Evolutionary conservation across 2,113 vertebrate genomes (phyloP), one percentile per base, ranked within the genome.

Genomic region (Gavialis gangeticus): DNA sequence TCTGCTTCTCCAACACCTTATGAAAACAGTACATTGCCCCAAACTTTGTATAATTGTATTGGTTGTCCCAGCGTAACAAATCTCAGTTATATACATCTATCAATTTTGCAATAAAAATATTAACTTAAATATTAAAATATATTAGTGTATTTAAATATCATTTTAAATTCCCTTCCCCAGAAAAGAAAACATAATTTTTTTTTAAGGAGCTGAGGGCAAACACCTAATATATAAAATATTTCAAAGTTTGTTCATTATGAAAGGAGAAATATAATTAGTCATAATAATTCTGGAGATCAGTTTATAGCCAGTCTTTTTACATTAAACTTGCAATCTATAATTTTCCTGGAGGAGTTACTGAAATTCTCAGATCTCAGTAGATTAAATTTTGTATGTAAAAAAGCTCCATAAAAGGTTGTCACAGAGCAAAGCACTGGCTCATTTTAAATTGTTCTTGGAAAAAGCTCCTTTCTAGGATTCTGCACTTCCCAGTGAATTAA

Each of bases 241-340:
- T 92, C 62, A 64, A 79, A 93, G 75, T 94, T 94, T 92, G 34
- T 79, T 93, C 91, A 81, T 96, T 95, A 69, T 3, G 7, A 66
- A 92, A 64, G 37, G 16, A 95, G 84, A 86, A 95, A 90, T 75
- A 55, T 85, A 92, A 92, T 93, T 94, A 90, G 69, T 83, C 67
- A 69, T 91, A 86, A 79, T 87, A 96, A 95, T 95, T 93, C 69
- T 84, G 89, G 64, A 56, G 56, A 94, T 97, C 75, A 78, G 79
- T 93, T 95, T 96, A 92, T 58, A 95, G 69, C 24, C 82, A 93
- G 85, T 90, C 85, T 92, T 95, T 92, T 90, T 90, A 82, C 85
- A 90, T 90, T 95, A 96, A 94, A 87, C 58, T 84, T 84, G 62
- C 34, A 89, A 88, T 91, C 91, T 88, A 21, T 84, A 86, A 58